Base-by-base conservation (phyloP, 2,797 vertebrate genomes). In the Salarias fasciatus region DNA sequence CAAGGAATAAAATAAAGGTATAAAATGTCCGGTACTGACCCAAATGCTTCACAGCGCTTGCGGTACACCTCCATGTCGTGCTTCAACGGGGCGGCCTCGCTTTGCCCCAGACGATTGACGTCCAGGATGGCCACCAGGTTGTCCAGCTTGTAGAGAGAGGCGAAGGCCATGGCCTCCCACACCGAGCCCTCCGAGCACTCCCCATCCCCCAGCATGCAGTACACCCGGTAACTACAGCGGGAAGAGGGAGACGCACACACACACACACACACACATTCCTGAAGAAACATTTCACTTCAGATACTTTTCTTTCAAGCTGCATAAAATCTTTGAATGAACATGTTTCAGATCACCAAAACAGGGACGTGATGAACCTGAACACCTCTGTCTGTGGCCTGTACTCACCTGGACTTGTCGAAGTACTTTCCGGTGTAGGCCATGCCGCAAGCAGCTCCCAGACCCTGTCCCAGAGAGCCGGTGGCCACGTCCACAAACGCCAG, bases 391-490 rank as follows among this genome's bases (percentile, higher is more conserved):
- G 18, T 2, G 18, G 24, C 2, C 24, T 24, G 49, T 4, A 57
- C 71, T 46, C n/a, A 95, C 95, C 93, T 95, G 57, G 95, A 91
- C 72, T 94, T 94, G 86, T 96, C 96, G 57, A 97, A 95, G 79
- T 95, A 38, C 80, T 95, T 97, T 57, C 95, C 95, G 2, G 93
- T 95, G 80, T 96, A 97, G 11, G 95, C 95, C 94, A 96, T 97
- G 5, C 96, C 96, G 48, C 95, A 96, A 0, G 95, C 89, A 60
- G 92, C 92, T 0, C 95, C 94, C 3, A 97, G 91, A 59, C 95
- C 95, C 84, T 96, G 95, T 5, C 95, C 95, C 29, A 95, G 83
- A n/a, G 94, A 97, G 38, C 95, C 94, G 4, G 94, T 94, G 3
- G 94, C 93, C 60, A 95, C 92, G 3, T 96, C 95, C 60, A 96